These are phyloP conservation scores for Crocidura indochinensis DNA, from an alignment of 2,797 vertebrate genomes.

Conservation along the genomic window DNA sequence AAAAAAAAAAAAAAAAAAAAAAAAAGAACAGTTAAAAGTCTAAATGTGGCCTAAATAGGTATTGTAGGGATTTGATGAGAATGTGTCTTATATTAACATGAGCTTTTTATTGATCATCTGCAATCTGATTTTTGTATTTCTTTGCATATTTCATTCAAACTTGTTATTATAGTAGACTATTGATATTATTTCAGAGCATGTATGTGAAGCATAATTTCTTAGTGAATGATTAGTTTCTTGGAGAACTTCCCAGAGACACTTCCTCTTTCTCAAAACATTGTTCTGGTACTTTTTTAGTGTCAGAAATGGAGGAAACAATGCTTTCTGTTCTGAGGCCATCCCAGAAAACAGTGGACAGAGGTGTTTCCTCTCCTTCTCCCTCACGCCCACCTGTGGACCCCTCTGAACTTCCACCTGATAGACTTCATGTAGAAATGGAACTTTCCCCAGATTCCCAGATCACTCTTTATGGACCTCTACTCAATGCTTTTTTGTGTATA, in stretches of 20 bases:
- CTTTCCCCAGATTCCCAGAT: slow-evolving; percentile 97
- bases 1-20: no score
- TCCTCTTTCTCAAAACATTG: not conserved
- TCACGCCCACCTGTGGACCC: slow-evolving; percentile 93
- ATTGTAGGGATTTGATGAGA: not conserved
- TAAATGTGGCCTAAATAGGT: slow-evolving; percentile 17
- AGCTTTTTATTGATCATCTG: slow-evolving; percentile 23
- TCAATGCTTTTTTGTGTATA: slow-evolving; percentile 95
- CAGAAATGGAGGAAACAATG: slow-evolving; percentile 98
- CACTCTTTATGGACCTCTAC: slow-evolving; percentile 96
- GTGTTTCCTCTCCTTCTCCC: slow-evolving; percentile 90
- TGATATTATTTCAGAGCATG: not conserved
- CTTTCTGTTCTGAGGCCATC: slow-evolving; percentile 91
- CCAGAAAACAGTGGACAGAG: slow-evolving; percentile 89
- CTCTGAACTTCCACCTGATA: slow-evolving; percentile 96
- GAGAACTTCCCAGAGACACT: slow-evolving; percentile 29
- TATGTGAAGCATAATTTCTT: slow-evolving; percentile 27
- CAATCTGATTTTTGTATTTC: slow-evolving; percentile 29
- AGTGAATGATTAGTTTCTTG: not conserved
- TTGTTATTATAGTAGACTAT: slow-evolving; percentile 28
- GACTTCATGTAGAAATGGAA: slow-evolving; percentile 97
- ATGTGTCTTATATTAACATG: not conserved
- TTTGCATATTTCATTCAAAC: slow-evolving; percentile 3
- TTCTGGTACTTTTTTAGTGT: slow-evolving; percentile 90
- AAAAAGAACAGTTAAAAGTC: no score